Base-by-base conservation (phyloP, 2,797 vertebrate species). In the Pantherophis vulpinus region DNA sequence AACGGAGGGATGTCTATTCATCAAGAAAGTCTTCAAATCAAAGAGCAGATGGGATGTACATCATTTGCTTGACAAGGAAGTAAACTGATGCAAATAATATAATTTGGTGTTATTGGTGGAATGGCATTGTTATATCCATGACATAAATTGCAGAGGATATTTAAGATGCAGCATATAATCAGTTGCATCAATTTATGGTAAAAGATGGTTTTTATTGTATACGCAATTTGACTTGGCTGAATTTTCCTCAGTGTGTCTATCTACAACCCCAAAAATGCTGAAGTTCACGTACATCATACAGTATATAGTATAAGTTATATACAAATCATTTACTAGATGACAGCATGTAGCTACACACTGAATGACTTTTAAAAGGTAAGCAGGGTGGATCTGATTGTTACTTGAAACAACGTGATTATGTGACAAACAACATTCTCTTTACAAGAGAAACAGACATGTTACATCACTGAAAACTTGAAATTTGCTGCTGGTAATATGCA, bases 381-480 rank as follows among this genome's bases (percentile, higher is more conserved):
- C 18, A 79, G 8, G 74, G 37, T 42, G 74, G 74, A 23, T 37
- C 32, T 79, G 74, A 79, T 23, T 79, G 3, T 74, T 74, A 74
- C 16, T 37, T 74, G 70, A 37, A 74, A 14, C 27, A 66, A n/a
- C 11, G 1, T 13, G 63, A n/a, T 18, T 16, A 74, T 74, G n/a
- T 32, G n/a, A 74, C 16, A 37, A 16, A 74, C n/a, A 32, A 74
- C 74, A 66, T 93, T 63, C 90, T 95, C 95, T 94, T 93, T 90
- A 86, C 89, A 93, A 94, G 93, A 91, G 89, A 54, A 87, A n/a
- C 11, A 29, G 47, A 14, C 18, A 11, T 79, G 18, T 79, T 25
- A 25, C 74, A 47, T 83, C 37, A 83, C 74, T 79, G 74, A 79
- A 79, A 79, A 23, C 37, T 79, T 23, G 74, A 79, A 79, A 79